Evolutionary conservation across 2,113 vertebrate genomes (phyloP).

Genomic region (Archocentrus centrarchus): DNA sequence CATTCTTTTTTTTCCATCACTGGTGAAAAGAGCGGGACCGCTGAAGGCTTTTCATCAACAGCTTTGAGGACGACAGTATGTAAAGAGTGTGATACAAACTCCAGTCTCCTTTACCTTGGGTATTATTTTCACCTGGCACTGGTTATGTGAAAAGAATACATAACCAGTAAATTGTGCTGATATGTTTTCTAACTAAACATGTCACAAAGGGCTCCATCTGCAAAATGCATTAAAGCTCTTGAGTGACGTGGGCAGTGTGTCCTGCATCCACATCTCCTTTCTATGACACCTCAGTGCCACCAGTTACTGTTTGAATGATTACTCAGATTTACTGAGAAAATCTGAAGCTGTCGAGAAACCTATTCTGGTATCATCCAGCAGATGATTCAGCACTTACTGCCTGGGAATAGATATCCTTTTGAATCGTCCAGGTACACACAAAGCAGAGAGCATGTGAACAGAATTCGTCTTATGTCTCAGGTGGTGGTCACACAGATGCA

Average conservation of each 20-base stretch:
- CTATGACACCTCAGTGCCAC: no score
- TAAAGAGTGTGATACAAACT: neutral
- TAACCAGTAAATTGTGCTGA: neutral
- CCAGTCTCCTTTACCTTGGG: neutral
- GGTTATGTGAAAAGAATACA: neutral
- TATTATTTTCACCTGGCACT: neutral
- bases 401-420: accelerated
- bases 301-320: no score
- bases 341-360: neutral
- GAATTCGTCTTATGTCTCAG: neutral
- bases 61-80: neutral
- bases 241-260: neutral
- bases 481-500: neutral
- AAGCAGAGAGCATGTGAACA: neutral
- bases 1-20: neutral
- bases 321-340: neutral
- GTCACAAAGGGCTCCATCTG: neutral
- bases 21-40: neutral
- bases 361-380: no score
- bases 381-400: neutral
- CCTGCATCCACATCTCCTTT: neutral
- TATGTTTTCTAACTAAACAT: neutral
- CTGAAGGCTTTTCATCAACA: neutral
- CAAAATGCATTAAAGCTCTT: no score
- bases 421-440: neutral